Evolutionary conservation across 30 jellyfish, hydroid and myxozoan species (phyloP), one percentile per base, ranked within the genome.

Genomic region (Pseudorhiza aurosa): DNA sequence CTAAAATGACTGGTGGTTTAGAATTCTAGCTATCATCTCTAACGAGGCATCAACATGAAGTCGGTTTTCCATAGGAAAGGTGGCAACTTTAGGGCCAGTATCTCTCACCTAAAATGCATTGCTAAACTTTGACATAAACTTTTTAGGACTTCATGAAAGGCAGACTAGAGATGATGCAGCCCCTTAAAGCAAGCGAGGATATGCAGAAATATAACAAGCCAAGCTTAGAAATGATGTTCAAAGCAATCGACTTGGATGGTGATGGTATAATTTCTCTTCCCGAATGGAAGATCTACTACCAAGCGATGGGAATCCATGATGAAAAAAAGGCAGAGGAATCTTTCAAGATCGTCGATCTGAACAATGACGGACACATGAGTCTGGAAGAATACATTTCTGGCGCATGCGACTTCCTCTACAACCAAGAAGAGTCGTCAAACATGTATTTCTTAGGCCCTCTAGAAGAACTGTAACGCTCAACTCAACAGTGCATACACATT

Each of bases 211-310:
- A 82, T 76, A 67, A 49, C 86, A 82, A 82, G 46, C 70, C 94
- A 36, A 63, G 55, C 49, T 50, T 82, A 37, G 74, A 69, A 25
- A 58, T 57, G 83, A 82, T 82, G 94, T 82, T 82, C 70, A 31
- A 68, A 2, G 80, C 83, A 0, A 82, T 82, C 21, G 94, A 82
- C 55, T 50, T 69, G 60, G 37, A 67, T 43, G 72, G 87, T 8
- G 94, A 82, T 58, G 94, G 94, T 45, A 53, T 82, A 26, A 82
- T 82, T 18, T 82, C 94, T 1, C 64, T 82, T 6, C 81, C 80
- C 1, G 94, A 82, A 57, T 82, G 94, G 94, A 68, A 69, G 56
- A 49, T 82, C 40, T 82, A 82, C 79, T 82, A 63, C 76, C 30
- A 45, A 12, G 85, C 94, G 1, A 68, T 82, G 87, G 94, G 86